phyloP scores from a whole-genome alignment of 2,888 invertebrate genomes.

The Microdon myrmicae region DNA sequence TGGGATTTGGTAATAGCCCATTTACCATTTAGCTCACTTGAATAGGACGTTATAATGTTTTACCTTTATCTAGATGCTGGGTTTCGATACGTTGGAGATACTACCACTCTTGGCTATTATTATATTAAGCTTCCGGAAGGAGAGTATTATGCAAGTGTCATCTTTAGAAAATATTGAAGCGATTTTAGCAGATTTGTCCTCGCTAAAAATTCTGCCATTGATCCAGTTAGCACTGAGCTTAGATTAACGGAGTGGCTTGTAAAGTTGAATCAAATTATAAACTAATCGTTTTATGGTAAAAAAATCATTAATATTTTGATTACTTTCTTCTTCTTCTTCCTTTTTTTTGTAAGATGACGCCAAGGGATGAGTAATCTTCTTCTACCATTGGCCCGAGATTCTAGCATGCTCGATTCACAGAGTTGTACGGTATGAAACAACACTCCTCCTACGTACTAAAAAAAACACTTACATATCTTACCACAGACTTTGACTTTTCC shows the following conservation, averaged over 20 bases:
- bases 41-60: neutral
- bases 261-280: too few relatives aligned
- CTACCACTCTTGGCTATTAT: constrained; percentile 86
- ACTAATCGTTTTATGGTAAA: too few relatives aligned
- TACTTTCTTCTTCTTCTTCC: too few relatives aligned
- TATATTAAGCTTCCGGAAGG: constrained; percentile 86
- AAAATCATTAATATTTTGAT: too few relatives aligned
- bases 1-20: constrained; percentile 80
- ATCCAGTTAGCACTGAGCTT: constrained; percentile 82
- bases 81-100: constrained; percentile 91
- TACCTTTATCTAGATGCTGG: constrained; percentile 71
- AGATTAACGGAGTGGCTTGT: constrained; percentile 67
- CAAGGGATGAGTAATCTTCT: too few relatives aligned
- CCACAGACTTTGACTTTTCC: too few relatives aligned
- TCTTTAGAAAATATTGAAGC: constrained; percentile 86
- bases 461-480: too few relatives aligned
- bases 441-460: too few relatives aligned
- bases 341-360: too few relatives aligned
- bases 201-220: constrained; percentile 85
- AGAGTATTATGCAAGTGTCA: constrained; percentile 80
- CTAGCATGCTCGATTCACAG: too few relatives aligned
- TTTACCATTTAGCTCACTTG: neutral
- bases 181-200: constrained; percentile 87
- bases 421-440: too few relatives aligned
- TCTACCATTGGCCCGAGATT: too few relatives aligned